Evolutionary conservation across 2,888 invertebrate species (phyloP), one percentile per base, ranked within the genome.

Genomic region (Eledona agricola): DNA sequence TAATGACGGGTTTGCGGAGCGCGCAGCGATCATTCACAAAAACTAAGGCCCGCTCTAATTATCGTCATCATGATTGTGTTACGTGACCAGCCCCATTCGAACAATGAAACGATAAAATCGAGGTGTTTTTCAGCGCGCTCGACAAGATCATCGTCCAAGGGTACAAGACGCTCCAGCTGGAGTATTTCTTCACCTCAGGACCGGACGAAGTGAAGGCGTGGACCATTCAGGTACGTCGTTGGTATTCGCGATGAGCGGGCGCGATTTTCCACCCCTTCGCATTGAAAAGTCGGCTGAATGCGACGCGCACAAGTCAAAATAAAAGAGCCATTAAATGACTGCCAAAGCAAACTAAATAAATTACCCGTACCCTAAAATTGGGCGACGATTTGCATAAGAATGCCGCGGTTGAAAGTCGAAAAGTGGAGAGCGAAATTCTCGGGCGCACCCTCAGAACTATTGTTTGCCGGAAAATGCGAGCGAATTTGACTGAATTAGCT

Each of bases 121-220:
- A 29, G 5, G 32, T 38, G 52, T 46, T n/a, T 80, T 81, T 31
- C 78, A 93, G 96, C 76, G 90, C 91, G 4, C 79, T 99, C 71
- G 95, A 96, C 66, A 98, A 98, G 81, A 99, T 99, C 64, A 96
- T 99, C 67, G 84, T 95, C 1, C 93, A 91, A 72, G 99, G 99
- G 9, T 99, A 98, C 81, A 96, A 95, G 75, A 90, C 96, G 0
- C 80, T 99, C 38, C 94, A 96, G 68, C 79, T 99, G 67, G 91
- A 94, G 76, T 99, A 99, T 76, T 99, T 99, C 83, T 99, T 99
- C 79, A 99, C 99, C 1, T 85, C 93, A 42, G 99, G 99, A 7
- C 83, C 88, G 31, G 99, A 99, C 77, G 99, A 99, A 83, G 99
- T 99, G 4, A 98, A 97, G 77, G 98, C 97, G 12, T 99, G 99